phyloP scores from a whole-genome alignment of 2,888 invertebrate genomes.

The Hofmannophila pseudospretella region DNA sequence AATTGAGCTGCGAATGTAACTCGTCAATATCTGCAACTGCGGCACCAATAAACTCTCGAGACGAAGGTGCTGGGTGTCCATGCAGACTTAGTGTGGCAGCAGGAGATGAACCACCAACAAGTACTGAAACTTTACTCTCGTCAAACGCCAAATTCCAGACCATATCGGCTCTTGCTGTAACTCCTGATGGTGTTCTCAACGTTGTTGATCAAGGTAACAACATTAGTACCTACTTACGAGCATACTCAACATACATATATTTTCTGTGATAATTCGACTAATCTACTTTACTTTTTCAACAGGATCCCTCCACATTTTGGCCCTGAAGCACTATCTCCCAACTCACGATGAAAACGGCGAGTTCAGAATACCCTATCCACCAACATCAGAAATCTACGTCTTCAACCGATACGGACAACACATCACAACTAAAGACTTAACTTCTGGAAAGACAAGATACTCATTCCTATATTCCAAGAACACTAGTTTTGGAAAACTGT shows the following conservation, averaged over 20 bases:
- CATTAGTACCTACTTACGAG: no score
- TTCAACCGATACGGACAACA: conserved; percentile 98
- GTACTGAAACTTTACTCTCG: conserved; percentile 90
- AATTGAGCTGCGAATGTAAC: conserved; percentile 79
- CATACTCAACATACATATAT: no score
- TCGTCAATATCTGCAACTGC: conserved; percentile 76
- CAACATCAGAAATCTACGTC: conserved; percentile 94
- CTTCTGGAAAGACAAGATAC: conserved; percentile 96
- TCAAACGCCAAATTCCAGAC: conserved; percentile 94
- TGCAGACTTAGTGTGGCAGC: conserved; percentile 73
- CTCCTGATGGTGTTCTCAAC: conserved; percentile 96
- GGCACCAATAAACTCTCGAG: conserved; percentile 49
- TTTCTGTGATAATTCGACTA: not conserved
- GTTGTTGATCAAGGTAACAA: conserved; percentile 93
- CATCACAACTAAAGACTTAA: conserved; percentile 94
- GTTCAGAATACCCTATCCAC: conserved; percentile 95
- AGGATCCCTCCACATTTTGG: conserved; percentile 89
- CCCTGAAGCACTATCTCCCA: conserved; percentile 91
- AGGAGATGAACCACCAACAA: conserved; percentile 83
- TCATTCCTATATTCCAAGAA: conserved; percentile 98
- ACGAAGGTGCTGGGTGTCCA: conserved; percentile 67
- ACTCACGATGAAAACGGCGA: conserved; percentile 92
- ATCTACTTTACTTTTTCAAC: conserved; percentile 7
- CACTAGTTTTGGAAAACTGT: conserved; percentile 95
- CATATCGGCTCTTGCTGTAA: conserved; percentile 93